Base-by-base conservation (phyloP, 2,113 vertebrate species). In the Morphnarchus princeps region DNA sequence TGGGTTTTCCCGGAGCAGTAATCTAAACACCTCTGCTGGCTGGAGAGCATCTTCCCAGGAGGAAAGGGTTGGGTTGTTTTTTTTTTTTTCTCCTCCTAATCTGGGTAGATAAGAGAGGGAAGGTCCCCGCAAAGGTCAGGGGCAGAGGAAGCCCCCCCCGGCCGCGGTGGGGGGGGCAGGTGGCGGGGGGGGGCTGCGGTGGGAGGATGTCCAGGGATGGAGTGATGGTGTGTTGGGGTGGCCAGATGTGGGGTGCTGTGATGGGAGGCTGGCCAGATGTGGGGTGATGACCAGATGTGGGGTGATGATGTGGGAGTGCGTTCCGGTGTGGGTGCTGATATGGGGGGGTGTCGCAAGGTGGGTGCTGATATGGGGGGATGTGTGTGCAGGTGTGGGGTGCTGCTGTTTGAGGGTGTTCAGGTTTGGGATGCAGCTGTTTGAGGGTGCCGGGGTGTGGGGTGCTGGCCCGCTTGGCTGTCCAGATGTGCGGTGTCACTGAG, bases 1-100 rank as follows among this genome's bases (percentile, higher is more conserved):
- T 0, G 7, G 57, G 65, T 3, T 45, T 57, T 34, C 22, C 40
- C 3, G 3, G 34, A 28, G 62, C 13, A 19, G 11, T 4, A 11
- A 61, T 26, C 5, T 16, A 34, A 43, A 58, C 65, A 34, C 18
- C 32, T 17, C 47, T 2, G 18, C 40, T 50, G 40, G 19, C 66
- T 55, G 69, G 40, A 24, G 50, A 36, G 29, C 36, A 13, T 29
- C 59, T 74, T 47, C 24, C 21, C 3, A 8, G 22, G 11, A 19
- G n/a, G 24, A 38, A 58, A 66, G 29, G 28, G 31, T 5, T 54
- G 19, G 8, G 4, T 7, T 59, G 10, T 3, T 16, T 24, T 45
- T 17, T 62, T 36, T 24, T 7, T 29, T 67, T 59, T 32, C 50
- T 9, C 5, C 22, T 34, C 55, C 57, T n/a, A 36, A 42, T 66